These are phyloP conservation scores for Pachyrhynchus sulphureomaculatus DNA, from an alignment of 1,140 invertebrate species.

Conservation along the genomic window DNA sequence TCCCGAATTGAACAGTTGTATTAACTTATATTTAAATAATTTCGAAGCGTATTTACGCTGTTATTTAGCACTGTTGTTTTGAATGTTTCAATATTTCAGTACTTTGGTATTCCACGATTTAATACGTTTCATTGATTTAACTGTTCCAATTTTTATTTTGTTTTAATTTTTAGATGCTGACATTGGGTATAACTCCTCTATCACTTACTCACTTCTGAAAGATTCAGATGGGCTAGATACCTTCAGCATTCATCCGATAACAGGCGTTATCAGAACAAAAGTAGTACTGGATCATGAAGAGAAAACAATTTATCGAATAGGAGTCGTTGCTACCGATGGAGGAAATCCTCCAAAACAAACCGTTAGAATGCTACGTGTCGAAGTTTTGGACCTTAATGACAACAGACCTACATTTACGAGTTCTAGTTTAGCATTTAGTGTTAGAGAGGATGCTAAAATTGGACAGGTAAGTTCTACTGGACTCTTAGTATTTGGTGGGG, in stretches of 20 bases:
- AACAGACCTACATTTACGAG: slow-evolving; percentile 88
- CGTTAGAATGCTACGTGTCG: slow-evolving; percentile 77
- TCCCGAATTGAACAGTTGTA: too few relatives aligned
- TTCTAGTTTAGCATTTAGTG: slow-evolving; percentile 83
- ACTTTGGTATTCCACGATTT: too few relatives aligned
- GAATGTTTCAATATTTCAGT: too few relatives aligned
- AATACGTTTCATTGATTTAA: too few relatives aligned
- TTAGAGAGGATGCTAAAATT: slow-evolving; percentile 54
- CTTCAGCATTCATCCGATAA: slow-evolving; percentile 83
- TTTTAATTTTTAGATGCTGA: slow-evolving; percentile 77
- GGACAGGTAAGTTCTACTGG: slow-evolving; percentile 32
- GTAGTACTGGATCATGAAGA: slow-evolving; percentile 89
- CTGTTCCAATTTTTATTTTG: too few relatives aligned
- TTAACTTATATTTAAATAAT: too few relatives aligned
- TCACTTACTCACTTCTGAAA: slow-evolving; percentile 84
- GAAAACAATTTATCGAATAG: slow-evolving; percentile 80
- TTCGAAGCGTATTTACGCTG: too few relatives aligned
- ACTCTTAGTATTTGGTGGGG: too few relatives aligned
- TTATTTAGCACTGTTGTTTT: too few relatives aligned
- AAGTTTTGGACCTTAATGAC: slow-evolving; percentile 88
- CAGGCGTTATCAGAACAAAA: slow-evolving; percentile 85
- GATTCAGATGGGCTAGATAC: slow-evolving; percentile 81
- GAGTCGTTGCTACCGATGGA: slow-evolving; percentile 82
- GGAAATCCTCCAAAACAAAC: slow-evolving; percentile 80
- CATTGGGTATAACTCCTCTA: slow-evolving; percentile 81